A percentile compares a stretch with the other conserved stretches of the same genome.
These are phyloP conservation scores for Hippocampus zosterae DNA, from an alignment of 2,113 vertebrate species.

Conservation along the genomic window DNA sequence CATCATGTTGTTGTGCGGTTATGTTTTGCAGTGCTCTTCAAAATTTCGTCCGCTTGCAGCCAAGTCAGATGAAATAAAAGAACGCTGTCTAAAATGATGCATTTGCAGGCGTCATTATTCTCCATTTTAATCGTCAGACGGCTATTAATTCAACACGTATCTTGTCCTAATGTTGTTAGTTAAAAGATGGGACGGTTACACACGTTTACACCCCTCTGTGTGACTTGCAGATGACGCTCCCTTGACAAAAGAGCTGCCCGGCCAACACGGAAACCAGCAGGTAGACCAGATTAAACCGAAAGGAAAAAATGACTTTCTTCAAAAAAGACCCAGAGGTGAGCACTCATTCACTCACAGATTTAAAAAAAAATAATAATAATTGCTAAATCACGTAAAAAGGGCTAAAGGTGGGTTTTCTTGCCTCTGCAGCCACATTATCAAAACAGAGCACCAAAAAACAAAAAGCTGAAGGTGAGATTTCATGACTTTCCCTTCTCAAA, in stretches of 20 bases:
- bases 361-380: not conserved
- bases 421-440: not conserved
- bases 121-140: too few species aligned
- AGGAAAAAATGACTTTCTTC: not conserved
- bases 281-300: not conserved
- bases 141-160: too few species aligned
- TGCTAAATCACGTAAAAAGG: not conserved
- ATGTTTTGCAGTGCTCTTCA: too few species aligned
- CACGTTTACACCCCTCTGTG: not conserved
- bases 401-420: not conserved
- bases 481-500: not conserved
- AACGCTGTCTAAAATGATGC: not conserved
- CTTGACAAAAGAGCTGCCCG: not conserved
- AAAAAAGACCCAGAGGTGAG: slow-evolving; percentile 34
- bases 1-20: not conserved
- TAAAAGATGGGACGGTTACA: not conserved
- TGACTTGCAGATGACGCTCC: slow-evolving; percentile 15
- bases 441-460: not conserved
- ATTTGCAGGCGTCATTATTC: not conserved
- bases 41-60: too few species aligned
- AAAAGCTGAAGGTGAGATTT: not conserved
- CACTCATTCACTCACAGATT: not conserved
- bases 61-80: too few species aligned
- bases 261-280: not conserved
- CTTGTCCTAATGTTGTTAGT: not conserved